These are phyloP conservation scores for Cherax destructor DNA, from an alignment of 1,140 invertebrate genomes.

Conservation along the genomic window DNA sequence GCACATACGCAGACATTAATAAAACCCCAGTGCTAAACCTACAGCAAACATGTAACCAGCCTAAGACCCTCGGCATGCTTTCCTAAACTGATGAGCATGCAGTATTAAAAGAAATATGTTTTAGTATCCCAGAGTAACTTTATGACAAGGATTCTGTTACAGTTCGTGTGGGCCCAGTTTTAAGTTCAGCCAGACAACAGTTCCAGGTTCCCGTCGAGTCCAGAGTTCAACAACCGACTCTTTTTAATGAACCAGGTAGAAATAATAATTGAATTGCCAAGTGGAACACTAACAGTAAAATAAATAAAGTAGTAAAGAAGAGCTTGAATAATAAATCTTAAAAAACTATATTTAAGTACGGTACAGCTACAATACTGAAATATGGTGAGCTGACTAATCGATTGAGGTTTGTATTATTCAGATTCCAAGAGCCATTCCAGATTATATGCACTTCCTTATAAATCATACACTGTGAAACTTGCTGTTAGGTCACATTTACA, in stretches of 20 bases:
- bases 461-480: neutral
- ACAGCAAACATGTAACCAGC: too few relatives aligned
- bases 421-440: too few relatives aligned
- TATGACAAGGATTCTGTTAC: conserved; percentile 33
- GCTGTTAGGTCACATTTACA: neutral
- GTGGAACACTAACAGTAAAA: neutral
- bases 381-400: too few relatives aligned
- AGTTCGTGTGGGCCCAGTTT: conserved; percentile 34
- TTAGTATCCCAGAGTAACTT: neutral
- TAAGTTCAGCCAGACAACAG: conserved; percentile 28
- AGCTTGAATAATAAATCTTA: neutral
- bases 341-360: too few relatives aligned
- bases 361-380: too few relatives aligned
- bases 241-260: conserved; percentile 50
- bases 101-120: too few relatives aligned
- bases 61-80: neutral
- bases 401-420: too few relatives aligned
- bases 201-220: conserved; percentile 22
- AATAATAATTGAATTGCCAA: neutral
- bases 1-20: too few relatives aligned
- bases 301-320: neutral
- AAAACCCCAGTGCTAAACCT: too few relatives aligned
- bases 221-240: conserved; percentile 22
- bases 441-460: too few relatives aligned
- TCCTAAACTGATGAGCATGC: neutral